A percentile compares a stretch with the other conserved stretches of the same genome.
Evolutionary conservation across 2,113 vertebrate genomes (phyloP).

Genomic region (Cryptotis parvus): DNA sequence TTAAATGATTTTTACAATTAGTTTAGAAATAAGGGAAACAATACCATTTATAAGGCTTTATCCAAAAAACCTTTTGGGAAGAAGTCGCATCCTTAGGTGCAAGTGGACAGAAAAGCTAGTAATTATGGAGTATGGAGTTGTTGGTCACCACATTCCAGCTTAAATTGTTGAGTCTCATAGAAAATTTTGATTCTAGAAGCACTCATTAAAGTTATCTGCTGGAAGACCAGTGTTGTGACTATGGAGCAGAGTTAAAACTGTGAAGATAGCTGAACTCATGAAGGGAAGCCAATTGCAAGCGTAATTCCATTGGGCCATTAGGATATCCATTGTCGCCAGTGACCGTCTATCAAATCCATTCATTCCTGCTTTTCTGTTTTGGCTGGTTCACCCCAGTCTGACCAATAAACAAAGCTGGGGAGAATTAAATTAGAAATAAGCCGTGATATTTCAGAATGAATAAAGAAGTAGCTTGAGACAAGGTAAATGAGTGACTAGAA

Average conservation of each 20-base stretch:
- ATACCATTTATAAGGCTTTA: too few species aligned
- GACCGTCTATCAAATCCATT: slow-evolving; percentile 95
- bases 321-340: slow-evolving; percentile 95
- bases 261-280: background rate
- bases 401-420: slow-evolving; percentile 98
- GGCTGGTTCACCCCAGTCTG: slow-evolving; percentile 98
- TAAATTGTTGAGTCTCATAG: background rate
- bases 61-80: too few species aligned
- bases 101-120: background rate
- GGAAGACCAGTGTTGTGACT: background rate
- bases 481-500: background rate
- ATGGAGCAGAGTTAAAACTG: background rate
- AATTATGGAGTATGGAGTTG: background rate
- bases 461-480: background rate
- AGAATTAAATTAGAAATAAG: slow-evolving; percentile 68
- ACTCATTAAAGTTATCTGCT: background rate
- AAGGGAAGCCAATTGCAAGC: slow-evolving; percentile 89
- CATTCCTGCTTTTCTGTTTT: slow-evolving; percentile 99
- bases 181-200: background rate
- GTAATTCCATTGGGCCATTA: slow-evolving; percentile 99
- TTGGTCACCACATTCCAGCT: background rate
- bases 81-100: background rate
- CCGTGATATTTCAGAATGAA: slow-evolving; percentile 30
- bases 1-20: too few species aligned
- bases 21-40: too few species aligned